Percentiles rank a stretch among this genome's conserved stretches.
Conservation (phyloP, 2,113 vertebrate genomes). For the Istiophorus platypterus region DNA sequence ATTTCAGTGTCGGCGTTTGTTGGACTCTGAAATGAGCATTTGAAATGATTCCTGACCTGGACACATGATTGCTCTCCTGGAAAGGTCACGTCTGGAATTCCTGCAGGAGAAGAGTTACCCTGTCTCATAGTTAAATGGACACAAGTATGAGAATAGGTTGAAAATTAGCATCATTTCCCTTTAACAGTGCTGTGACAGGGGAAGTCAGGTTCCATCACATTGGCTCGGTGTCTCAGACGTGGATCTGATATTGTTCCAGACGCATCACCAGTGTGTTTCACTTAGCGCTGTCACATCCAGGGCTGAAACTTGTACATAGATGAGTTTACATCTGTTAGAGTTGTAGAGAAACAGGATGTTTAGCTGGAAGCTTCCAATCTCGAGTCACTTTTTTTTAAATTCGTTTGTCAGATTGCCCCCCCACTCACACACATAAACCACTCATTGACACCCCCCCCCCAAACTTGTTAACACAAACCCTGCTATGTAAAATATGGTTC, state of each 20-base stretch:
- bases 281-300: constrained; percentile 32
- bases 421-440: constrained; percentile 38
- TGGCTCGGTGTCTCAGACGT: not conserved
- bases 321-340: constrained; percentile 36
- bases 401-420: constrained; percentile 11
- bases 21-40: too few relatives aligned
- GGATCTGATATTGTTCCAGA: not conserved
- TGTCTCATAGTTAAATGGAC: not conserved
- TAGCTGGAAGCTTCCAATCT: constrained; percentile 59
- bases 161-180: not conserved
- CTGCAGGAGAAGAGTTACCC: too few relatives aligned
- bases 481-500: constrained; percentile 79
- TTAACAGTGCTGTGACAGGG: not conserved
- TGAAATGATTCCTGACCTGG: too few relatives aligned
- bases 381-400: constrained; percentile 33
- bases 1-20: not conserved
- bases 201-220: not conserved
- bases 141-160: not conserved
- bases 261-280: not conserved
- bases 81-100: too few relatives aligned
- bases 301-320: constrained; percentile 57
- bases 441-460: constrained; percentile 43
- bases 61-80: too few relatives aligned
- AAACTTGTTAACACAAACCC: constrained; percentile 46
- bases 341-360: constrained; percentile 50